phyloP scores from a whole-genome alignment of 2,888 invertebrate species.

The Latheticus oryzae region DNA sequence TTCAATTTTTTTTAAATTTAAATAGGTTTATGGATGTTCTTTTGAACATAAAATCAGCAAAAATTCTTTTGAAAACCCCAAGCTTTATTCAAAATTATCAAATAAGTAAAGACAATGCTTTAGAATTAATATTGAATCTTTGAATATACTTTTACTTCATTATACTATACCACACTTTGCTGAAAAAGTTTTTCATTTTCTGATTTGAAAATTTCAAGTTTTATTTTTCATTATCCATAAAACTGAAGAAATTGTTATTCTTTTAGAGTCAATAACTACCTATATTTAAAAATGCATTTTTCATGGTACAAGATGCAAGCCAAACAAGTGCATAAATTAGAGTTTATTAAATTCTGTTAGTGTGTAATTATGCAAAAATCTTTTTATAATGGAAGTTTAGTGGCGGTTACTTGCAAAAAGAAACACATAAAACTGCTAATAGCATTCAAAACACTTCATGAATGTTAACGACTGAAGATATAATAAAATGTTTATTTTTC shows the following conservation, averaged over 20 bases:
- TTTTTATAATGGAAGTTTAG: slow-evolving; percentile 18
- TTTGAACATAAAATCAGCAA: no score
- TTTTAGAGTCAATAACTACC: not conserved
- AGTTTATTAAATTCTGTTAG: slow-evolving; percentile 12
- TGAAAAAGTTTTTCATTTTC: not conserved
- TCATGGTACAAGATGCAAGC: not conserved
- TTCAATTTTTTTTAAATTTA: no score
- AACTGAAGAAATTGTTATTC: no score
- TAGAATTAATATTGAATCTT: no score
- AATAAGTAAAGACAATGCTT: no score
- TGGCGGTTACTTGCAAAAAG: slow-evolving; percentile 55
- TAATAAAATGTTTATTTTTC: slow-evolving; percentile 52
- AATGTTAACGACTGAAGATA: slow-evolving; percentile 60
- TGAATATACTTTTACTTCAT: no score
- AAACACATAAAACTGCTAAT: slow-evolving; percentile 62
- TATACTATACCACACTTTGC: slow-evolving; percentile 1
- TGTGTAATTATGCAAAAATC: slow-evolving; percentile 24
- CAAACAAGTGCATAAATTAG: not conserved
- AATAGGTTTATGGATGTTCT: no score
- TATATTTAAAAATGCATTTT: no score
- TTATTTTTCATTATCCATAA: no score
- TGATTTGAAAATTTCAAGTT: not conserved
- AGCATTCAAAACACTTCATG: slow-evolving; percentile 62
- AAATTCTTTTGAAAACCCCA: no score
- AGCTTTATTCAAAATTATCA: no score